Base-by-base conservation (phyloP, 2,113 vertebrate species). In the Chrysochloris asiatica region DNA sequence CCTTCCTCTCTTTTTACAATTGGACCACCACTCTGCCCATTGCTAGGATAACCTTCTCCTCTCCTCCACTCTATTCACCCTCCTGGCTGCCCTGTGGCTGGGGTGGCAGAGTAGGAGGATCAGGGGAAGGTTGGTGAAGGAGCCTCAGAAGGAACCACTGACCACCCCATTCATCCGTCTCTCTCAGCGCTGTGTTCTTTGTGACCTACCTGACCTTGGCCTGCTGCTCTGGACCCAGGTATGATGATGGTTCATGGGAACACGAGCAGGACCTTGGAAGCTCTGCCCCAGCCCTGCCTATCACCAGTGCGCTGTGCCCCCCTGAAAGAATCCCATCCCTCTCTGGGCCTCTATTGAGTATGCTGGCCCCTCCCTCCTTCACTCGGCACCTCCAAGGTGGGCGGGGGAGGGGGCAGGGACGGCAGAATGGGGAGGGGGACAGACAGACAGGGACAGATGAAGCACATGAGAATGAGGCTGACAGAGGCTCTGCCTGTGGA, bases 181-280 rank as follows among this genome's bases (percentile, higher is more conserved):
- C 83, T 88, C 38, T 83, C 97, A 99, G 99, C 0, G 98, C 95
- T 16, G 98, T 99, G 47, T 99, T 99, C 98, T 98, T 99, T 69
- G 97, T 98, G 45, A 99, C 99, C n/a, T 99, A 99, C 92, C 89
- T 99, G 97, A 98, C 98, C 65, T 97, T 99, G 10, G 99, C 98
- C 86, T 99, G 99, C 98, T 99, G 98, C 96, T 97, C 98, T 2
- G 98, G 97, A 96, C 98, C 98, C 94, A 98, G 99, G 99, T 99
- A 97, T 92, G 95, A 65, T 36, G 33, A 28, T 22, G 52, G 67
- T 67, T 91, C 71, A 36, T 69, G 41, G 45, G 12, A 59, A 73
- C 24, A 4, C 10, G 13, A 85, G 14, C 52, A 85, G 10, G 47
- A 38, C 14, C 17, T 87, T 52, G 50, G n/a, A 30, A 41, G 59